Evolutionary conservation across 2,113 vertebrate species (phyloP), one percentile per base, ranked within the genome.

Genomic region (Bufo bufo): DNA sequence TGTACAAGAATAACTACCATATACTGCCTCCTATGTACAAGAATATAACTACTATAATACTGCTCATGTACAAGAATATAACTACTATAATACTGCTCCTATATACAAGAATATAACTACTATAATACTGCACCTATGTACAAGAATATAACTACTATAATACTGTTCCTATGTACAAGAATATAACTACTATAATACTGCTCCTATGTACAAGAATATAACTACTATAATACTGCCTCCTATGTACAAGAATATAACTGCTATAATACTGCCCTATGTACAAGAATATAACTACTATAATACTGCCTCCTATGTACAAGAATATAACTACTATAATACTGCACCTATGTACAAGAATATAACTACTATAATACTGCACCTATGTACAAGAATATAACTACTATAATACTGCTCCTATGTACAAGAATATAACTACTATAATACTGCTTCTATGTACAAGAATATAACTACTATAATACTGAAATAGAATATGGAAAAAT

Each of bases 391-490:
- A 69, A 12, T 69, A 69, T 69, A 69, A 69, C 66, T 69, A 69
- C 66, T 69, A 69, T 69, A 69, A 69, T 69, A 69, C 66, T 69
- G 23, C 56, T 13, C 66, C 66, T 69, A 69, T 69, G 3, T 69
- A 33, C 66, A 69, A 33, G 66, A 69, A 69, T 69, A 69, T 69
- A 33, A 33, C 66, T 69, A 23, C n/a, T 69, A 69, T 69, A 33
- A 69, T 69, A 69, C 66, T 33, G 66, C 66, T 5, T 1, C 66
- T 0, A 19, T n/a, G 52, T 69, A 65, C 63, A 65, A n/a, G 63
- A 65, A 65, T 65, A 66, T 66, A n/a, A 71, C 66, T 71, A 71
- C 66, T 71, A 71, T 71, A 71, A 71, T 71, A 71, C 66, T 71
- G n/a, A n/a, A n/a, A n/a, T n/a, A n/a, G n/a, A n/a, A n/a, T n/a